These are phyloP conservation scores for Nothoprocta pentlandii DNA, from an alignment of 2,113 vertebrate genomes.

Conservation along the genomic window DNA sequence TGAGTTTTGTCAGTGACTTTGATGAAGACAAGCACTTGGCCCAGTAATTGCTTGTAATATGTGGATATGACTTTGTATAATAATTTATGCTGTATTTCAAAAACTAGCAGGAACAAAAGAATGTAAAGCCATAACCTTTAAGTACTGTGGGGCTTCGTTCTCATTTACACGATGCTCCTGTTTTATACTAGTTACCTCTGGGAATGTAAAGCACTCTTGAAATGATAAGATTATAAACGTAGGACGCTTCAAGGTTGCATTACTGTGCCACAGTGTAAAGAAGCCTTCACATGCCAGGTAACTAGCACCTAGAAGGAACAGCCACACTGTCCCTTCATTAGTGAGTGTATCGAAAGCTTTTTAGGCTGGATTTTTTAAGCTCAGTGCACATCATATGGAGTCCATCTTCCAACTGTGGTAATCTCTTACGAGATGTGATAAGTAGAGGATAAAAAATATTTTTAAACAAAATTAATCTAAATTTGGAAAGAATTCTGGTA, in stretches of 20 bases:
- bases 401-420: background rate
- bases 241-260: background rate
- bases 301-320: background rate
- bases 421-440: background rate
- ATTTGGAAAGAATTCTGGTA: background rate
- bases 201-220: background rate
- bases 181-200: background rate
- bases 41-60: constrained; percentile 57
- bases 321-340: accelerated
- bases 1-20: constrained; percentile 55
- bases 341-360: background rate
- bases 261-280: background rate
- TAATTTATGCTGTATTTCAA: background rate
- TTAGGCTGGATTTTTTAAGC: background rate
- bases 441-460: background rate
- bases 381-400: background rate
- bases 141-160: background rate
- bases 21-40: constrained; percentile 51
- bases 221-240: background rate
- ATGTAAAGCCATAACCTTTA: background rate
- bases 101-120: background rate
- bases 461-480: too few relatives aligned
- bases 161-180: background rate
- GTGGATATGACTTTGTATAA: constrained; percentile 19
- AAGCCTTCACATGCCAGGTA: accelerated